Base-by-base conservation (phyloP, 2,888 invertebrate genomes). In the Lycia hirtaria region DNA sequence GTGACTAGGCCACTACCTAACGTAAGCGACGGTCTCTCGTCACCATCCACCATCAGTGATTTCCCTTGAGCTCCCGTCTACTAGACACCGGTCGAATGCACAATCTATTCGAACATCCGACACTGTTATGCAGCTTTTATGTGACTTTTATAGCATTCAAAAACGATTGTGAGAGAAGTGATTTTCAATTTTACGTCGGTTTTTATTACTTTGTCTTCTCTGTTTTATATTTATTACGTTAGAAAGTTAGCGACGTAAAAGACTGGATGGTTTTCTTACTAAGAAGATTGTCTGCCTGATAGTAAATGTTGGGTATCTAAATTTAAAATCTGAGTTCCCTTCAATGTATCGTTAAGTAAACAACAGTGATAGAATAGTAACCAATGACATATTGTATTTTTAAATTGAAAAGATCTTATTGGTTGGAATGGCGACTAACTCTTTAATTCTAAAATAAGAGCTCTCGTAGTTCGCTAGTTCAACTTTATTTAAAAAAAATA, bases 21-120 rank as follows among this genome's bases (percentile, higher is more conserved):
- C 32, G 43, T 64, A 58, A 60, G 59, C 57, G 59, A 32, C 50
- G n/a, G 4, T 17, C 10, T 0, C 17, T n/a, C 38, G 22, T 19
- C 38, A 12, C 7, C 38, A 38, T 6, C 22, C 7, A 62, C 65
- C 68, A 63, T 67, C 50, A 6, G 55, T 71, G 70, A 73, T 73
- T 73, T 73, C 71, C 72, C 72, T 43, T 32, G 69, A 63, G 71
- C 56, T 35, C 37, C 35, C 15, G 24, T 41, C 60, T 55, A 60
- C 41, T 52, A 62, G 63, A 63, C 49, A 55, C 15, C 35, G 60
- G 65, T 65, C 64, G 64, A 62, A 37, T 65, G 64, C 62, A 64
- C 60, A 49, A 33, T 37, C 41, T 57, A 20, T 47, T 44, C 19
- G 30, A 17, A 30, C 44, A 32, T 19, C 44, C 30, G 2, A 44